These are phyloP conservation scores for Metopia argyrocephala DNA, from an alignment of 2,888 invertebrate genomes.

Conservation along the genomic window DNA sequence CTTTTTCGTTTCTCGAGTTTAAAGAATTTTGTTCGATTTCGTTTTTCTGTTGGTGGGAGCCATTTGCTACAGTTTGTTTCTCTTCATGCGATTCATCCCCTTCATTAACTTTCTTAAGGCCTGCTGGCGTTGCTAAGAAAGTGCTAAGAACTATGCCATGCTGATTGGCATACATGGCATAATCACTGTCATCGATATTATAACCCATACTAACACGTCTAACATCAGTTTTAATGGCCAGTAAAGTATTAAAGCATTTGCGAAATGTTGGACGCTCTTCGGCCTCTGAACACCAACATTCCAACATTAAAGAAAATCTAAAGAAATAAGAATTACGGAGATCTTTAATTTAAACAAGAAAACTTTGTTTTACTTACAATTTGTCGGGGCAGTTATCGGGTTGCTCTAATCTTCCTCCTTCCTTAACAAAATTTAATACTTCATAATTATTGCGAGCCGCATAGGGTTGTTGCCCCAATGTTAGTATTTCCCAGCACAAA, in stretches of 20 bases:
- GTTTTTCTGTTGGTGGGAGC: constrained; percentile 2
- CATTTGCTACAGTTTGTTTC: too few species aligned
- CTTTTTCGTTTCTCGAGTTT: constrained; percentile 34
- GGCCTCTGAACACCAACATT: constrained; percentile 92
- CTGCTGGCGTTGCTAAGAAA: constrained; percentile 57
- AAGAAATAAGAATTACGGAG: too few species aligned
- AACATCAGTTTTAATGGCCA: constrained; percentile 72
- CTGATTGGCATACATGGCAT: constrained; percentile 65
- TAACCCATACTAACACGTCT: constrained; percentile 66
- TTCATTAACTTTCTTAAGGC: constrained; percentile 53
- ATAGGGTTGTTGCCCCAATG: constrained; percentile 97
- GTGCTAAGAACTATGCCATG: constrained; percentile 60
- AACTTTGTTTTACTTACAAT: constrained; percentile 81
- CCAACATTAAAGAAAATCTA: constrained; percentile 90
- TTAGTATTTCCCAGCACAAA: constrained; percentile 97
- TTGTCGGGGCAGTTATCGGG: constrained; percentile 91
- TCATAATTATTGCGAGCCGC: constrained; percentile 95
- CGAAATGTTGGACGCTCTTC: constrained; percentile 93
- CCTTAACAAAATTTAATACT: constrained; percentile 92
- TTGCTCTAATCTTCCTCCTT: constrained; percentile 90
- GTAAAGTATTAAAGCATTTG: constrained; percentile 82
- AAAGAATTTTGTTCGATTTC: constrained; percentile 48
- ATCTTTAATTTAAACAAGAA: too few species aligned
- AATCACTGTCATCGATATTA: constrained; percentile 62
- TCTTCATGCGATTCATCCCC: constrained; percentile 8